Percentiles rank a stretch among this genome's conserved stretches.
Evolutionary conservation across 2,797 vertebrate genomes (phyloP).

Genomic region (Lophius americanus): DNA sequence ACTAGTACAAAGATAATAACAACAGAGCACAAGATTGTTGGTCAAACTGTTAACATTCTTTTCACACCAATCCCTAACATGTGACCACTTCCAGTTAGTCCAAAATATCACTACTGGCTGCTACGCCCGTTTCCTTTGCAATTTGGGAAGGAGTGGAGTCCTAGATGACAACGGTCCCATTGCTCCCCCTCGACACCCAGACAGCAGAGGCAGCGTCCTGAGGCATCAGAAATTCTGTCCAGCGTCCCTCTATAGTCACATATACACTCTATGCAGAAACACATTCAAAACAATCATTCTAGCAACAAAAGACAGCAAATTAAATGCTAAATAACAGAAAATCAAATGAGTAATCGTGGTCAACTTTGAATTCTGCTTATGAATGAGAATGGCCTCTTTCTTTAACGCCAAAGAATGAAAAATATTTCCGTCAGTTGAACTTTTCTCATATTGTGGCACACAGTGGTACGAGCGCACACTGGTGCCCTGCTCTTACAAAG

Average conservation of each 20-base stretch:
- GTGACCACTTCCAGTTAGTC: not conserved
- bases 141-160: constrained; percentile 84
- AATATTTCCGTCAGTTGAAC: constrained; percentile 33
- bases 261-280: constrained; percentile 78
- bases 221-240: constrained; percentile 76
- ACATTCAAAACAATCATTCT: constrained; percentile 22
- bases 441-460: constrained; percentile 39
- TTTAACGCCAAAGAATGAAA: constrained; percentile 29
- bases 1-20: not conserved
- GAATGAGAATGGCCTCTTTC: constrained; percentile 26
- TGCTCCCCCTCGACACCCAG: constrained; percentile 75
- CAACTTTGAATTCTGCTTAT: constrained; percentile 9
- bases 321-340: constrained; percentile 13
- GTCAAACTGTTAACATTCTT: no score
- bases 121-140: constrained; percentile 61
- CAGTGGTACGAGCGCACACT: constrained; percentile 23
- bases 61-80: no score
- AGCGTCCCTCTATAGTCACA: constrained; percentile 83
- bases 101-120: constrained; percentile 4
- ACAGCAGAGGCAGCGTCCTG: constrained; percentile 86
- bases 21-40: not conserved
- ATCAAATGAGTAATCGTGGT: constrained; percentile 20
- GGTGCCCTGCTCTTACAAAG: constrained; percentile 37
- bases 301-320: constrained; percentile 14
- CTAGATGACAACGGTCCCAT: constrained; percentile 84